A percentile compares a stretch with the other conserved stretches of the same genome.
These are phyloP conservation scores for Drosophila baimaii DNA, from an alignment of 1,140 invertebrate species.

Conservation along the genomic window DNA sequence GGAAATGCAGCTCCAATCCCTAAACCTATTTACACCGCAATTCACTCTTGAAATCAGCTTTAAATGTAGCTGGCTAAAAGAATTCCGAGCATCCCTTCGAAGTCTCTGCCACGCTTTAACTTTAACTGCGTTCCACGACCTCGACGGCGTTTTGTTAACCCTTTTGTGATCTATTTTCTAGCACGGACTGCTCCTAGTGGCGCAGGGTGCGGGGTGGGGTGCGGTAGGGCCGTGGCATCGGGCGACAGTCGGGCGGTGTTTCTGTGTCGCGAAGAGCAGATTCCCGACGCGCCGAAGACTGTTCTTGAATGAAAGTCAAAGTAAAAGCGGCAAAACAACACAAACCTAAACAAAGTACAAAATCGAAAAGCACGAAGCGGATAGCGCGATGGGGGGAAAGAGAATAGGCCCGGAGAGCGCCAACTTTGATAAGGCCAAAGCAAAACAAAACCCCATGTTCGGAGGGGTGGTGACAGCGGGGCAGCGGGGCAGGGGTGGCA, in stretches of 20 bases:
- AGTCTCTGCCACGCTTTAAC: constrained; percentile 47
- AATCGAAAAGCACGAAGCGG: constrained; percentile 45
- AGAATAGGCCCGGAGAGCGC: constrained; percentile 63
- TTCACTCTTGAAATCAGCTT: background rate
- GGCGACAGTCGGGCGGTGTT: constrained; percentile 47
- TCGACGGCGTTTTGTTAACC: constrained; percentile 66
- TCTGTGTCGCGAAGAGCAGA: constrained; percentile 70
- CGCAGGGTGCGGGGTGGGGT: constrained; percentile 17
- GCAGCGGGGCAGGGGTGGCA: background rate
- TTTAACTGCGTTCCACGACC: constrained; percentile 59
- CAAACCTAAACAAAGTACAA: constrained; percentile 83
- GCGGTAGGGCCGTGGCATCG: constrained; percentile 34
- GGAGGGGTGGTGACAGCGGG: constrained; percentile 1
- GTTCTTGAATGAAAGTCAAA: constrained; percentile 84
- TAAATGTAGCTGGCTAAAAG: background rate
- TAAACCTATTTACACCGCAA: background rate
- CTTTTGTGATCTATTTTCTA: constrained; percentile 76
- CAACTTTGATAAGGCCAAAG: constrained; percentile 75
- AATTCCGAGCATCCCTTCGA: background rate
- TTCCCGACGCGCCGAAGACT: constrained; percentile 58
- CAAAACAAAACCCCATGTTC: constrained; percentile 42
- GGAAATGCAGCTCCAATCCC: background rate
- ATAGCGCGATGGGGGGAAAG: background rate
- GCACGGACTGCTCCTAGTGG: constrained; percentile 53
- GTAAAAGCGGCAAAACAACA: constrained; percentile 83